phyloP scores from a whole-genome alignment of 2,113 vertebrate genomes.

The Oryzias melastigma region DNA sequence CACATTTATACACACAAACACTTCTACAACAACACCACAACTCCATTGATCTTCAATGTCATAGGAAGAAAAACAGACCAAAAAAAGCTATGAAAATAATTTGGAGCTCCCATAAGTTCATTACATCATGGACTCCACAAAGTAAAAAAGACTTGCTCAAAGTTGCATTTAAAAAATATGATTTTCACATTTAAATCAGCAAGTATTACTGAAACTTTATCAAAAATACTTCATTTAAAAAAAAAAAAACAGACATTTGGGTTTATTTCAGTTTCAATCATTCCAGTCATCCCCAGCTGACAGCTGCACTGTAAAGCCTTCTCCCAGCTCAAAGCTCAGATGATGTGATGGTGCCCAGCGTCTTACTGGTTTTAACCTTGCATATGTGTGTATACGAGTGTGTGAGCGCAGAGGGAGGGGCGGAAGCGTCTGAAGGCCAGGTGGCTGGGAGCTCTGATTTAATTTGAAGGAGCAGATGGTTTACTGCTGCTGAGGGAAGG shows the following conservation, averaged over 20 bases:
- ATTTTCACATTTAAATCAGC: too few relatives aligned
- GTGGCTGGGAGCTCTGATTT: slow-evolving; percentile 58
- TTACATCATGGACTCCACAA: too few relatives aligned
- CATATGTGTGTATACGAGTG: slow-evolving; percentile 2
- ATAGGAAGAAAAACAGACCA: too few relatives aligned
- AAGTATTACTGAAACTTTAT: too few relatives aligned
- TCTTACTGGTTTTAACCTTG: slow-evolving; percentile 6
- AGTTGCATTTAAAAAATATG: too few relatives aligned
- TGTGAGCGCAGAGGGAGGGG: slow-evolving; percentile 7
- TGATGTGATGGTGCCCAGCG: slow-evolving; percentile 53
- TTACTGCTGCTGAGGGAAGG: slow-evolving; percentile 45
- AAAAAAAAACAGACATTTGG: too few relatives aligned
- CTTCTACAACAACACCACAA: slow-evolving; percentile 7
- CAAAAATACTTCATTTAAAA: too few relatives aligned
- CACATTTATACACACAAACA: slow-evolving; percentile 12
- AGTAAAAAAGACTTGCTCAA: too few relatives aligned
- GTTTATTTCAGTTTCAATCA: too few relatives aligned
- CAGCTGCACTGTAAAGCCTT: slow-evolving; percentile 68
- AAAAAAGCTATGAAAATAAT: too few relatives aligned
- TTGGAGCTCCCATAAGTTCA: too few relatives aligned
- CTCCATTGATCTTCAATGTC: too few relatives aligned
- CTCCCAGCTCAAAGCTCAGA: slow-evolving; percentile 54
- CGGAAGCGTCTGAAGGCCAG: slow-evolving; percentile 29
- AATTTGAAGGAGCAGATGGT: slow-evolving; percentile 75
- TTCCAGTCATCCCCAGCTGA: slow-evolving; percentile 45